Evolutionary conservation across 2,113 vertebrate species (phyloP), one percentile per base, ranked within the genome.

Genomic region (Corythaeola cristata): DNA sequence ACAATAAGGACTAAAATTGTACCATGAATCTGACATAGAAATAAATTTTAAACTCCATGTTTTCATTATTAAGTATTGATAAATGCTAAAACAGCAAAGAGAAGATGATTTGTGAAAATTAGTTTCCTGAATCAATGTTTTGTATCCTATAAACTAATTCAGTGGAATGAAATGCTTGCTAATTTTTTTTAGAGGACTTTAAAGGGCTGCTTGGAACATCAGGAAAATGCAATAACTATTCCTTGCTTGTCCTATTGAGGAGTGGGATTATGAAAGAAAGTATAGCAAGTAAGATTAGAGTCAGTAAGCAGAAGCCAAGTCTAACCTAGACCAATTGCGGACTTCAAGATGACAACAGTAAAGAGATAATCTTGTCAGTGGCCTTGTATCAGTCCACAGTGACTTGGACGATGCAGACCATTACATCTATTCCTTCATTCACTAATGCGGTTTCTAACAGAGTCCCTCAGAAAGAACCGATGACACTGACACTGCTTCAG

Each of bases 61-160:
- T 95, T 93, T 94, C 44, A 56, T 91, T 93, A 86, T 71, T 55
- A 95, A 90, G 35, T 95, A 92, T 86, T 93, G 88, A 90, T 93
- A 88, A 88, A 76, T 76, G 22, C 24, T 91, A 53, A 73, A 89
- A 88, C 49, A 95, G 16, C 3, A 53, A 89, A 59, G 45, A 80
- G 67, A 89, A 79, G 80, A 80, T 3, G 1, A 83, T 86, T 80
- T 74, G 37, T 83, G 79, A 73, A 93, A 90, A 84, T 80, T 86
- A 80, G 41, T 84, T 95, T 93, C 49, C 56, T 78, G 72, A 89
- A 80, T 92, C 59, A 41, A 86, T 88, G 22, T 80, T 84, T 90
- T 84, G 24, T 71, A 32, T 77, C 33, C 17, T 73, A 52, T 39
- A 24, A 39, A 37, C 11, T 52, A 76, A 67, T 58, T 53, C 22